Base-by-base conservation (phyloP, 2,888 invertebrate species). In the Phragmatobia fuliginosa region DNA sequence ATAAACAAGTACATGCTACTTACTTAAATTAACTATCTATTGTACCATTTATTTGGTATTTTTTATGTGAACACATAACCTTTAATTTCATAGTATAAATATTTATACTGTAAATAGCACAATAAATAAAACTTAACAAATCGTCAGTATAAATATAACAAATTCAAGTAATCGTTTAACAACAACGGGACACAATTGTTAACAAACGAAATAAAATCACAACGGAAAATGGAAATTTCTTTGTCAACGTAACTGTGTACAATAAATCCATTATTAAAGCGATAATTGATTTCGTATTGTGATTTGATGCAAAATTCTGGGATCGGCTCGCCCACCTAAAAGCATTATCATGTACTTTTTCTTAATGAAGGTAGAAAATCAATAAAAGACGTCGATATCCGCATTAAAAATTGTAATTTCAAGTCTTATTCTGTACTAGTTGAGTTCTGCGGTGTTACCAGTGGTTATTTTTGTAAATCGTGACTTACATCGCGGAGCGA, bases 261-360 rank as follows among this genome's bases (percentile, higher is more conserved):
- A 73, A 80, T 75, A 79, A 79, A 75, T 71, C 69, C 77, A 73
- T 73, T 74, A 81, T 73, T 68, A 70, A 71, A 71, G 62, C 72
- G 41, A 75, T 77, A 82, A 82, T 80, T 80, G 76, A 74, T 75
- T 79, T 73, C 66, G 62, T 74, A 80, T 79, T 73, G 77, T 73
- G 74, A 77, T 82, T 80, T 66, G 73, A 79, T 82, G 72, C 76
- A 72, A 80, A 79, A 78, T 79, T 78, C 77, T 56, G 71, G 65
- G 52, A 62, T 67, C 73, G 65, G 33, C 62, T 70, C 67, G 31
- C 63, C 63, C 31, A 72, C 61, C 70, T 81, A 69, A 81, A 81
- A 81, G 82, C 81, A 70, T 76, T 79, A 69, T 62, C 81, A 66
- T 81, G 81, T 81, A 74, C 68, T 62, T 66, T 79, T 75, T 77